These are phyloP conservation scores for Drosophila meridionalis DNA, from an alignment of 2,888 invertebrate genomes.

Conservation along the genomic window DNA sequence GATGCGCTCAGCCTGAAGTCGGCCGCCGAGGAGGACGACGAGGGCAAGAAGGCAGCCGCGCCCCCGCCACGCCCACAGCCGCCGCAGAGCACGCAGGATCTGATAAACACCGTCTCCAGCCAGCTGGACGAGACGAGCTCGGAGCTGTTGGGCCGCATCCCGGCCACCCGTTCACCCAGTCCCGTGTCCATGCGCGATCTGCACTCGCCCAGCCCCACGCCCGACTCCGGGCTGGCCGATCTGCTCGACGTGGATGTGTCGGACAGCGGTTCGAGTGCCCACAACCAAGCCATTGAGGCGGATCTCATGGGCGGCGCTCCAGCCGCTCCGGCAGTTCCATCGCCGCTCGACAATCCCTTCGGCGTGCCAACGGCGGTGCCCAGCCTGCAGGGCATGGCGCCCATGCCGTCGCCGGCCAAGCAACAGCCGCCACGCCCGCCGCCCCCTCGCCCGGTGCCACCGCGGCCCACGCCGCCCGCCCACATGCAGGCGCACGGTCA, in stretches of 20 bases:
- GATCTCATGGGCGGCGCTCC: slow-evolving; percentile 70
- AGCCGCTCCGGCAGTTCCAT: slow-evolving; percentile 28
- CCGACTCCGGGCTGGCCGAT: slow-evolving; percentile 88
- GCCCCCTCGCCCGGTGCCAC: slow-evolving; percentile 85
- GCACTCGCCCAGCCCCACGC: slow-evolving; percentile 94
- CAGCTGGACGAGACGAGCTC: slow-evolving; percentile 95
- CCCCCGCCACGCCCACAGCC: slow-evolving; percentile 87
- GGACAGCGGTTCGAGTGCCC: slow-evolving; percentile 83
- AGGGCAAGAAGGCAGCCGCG: slow-evolving; percentile 70
- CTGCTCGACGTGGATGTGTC: slow-evolving; percentile 89
- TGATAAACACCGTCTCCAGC: slow-evolving; percentile 93
- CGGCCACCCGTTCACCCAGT: slow-evolving; percentile 94
- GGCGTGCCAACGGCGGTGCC: slow-evolving; percentile 85
- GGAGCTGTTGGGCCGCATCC: slow-evolving; percentile 92
- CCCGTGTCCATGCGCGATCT: slow-evolving; percentile 93
- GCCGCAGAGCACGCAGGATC: slow-evolving; percentile 91
- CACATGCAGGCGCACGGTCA: slow-evolving; percentile 69
- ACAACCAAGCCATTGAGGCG: slow-evolving; percentile 78
- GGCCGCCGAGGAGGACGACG: slow-evolving; percentile 78
- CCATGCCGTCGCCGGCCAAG: slow-evolving; percentile 86
- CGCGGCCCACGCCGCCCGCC: slow-evolving; percentile 77
- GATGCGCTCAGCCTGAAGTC: slow-evolving; percentile 82
- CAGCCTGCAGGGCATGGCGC: slow-evolving; percentile 84
- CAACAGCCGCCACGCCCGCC: slow-evolving; percentile 86
- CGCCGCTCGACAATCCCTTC: slow-evolving; percentile 83